Evolutionary conservation across 2,797 vertebrate genomes (phyloP), one percentile per base, ranked within the genome.

Genomic region (Cichlasoma orientale): DNA sequence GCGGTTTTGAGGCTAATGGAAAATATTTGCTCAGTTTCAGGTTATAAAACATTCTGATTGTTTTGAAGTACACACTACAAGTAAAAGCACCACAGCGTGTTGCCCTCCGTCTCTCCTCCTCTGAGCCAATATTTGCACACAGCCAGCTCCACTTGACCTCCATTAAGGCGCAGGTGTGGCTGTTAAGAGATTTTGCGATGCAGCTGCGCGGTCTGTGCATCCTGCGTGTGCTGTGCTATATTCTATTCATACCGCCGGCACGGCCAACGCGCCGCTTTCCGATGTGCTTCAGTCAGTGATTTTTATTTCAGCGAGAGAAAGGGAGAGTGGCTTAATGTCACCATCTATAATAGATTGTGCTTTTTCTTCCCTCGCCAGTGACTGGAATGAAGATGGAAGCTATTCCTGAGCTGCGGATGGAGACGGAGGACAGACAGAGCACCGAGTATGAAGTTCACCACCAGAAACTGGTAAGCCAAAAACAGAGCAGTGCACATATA

Each of bases 371-470:
- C 63, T 72, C 7, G 18, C 74, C 59, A 99, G 98, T 97, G 84
- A 98, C 97, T 0, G 98, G 97, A 77, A 85, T 98, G 89, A 98
- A 98, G 93, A 97, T 97, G 33, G 97, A 97, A 52, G 96, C 97
- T 72, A 86, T 98, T 75, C 97, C 98, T 8, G 97, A 98, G 89
- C 94, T 99, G 82, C 78, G 92, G 87, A 98, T 98, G 97, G 97
- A 99, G 77, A 96, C 97, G 0, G 97, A 97, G 77, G 97, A 98
- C 91, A 95, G 96, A 55, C 97, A 97, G 83, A 96, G 97, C 87
- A 96, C 97, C 1, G 97, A 97, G 38, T 99, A 97, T 7, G 98
- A 99, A 92, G 98, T 99, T 75, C 98, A 97, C 93, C 98, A 99
- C 93, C 98, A 99, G 91, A 99, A 99, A 92, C 93, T 99, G 97